Conservation (phyloP, 1,140 invertebrate species). For the Coelopa frigida region DNA sequence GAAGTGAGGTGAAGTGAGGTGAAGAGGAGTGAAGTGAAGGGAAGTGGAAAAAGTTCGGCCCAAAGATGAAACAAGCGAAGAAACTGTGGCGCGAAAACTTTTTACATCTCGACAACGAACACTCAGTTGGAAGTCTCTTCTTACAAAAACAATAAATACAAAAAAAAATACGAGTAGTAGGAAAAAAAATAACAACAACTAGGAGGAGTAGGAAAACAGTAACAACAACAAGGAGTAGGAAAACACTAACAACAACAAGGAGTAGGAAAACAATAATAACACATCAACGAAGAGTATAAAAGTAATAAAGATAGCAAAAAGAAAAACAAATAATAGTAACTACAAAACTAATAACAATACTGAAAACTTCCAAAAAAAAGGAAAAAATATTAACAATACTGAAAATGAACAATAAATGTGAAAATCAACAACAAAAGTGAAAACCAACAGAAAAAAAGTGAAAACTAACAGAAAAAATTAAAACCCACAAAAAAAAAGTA, state of each 20-base stretch:
- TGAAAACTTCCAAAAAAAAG: slow-evolving; percentile 2
- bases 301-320: not conserved
- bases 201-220: not conserved
- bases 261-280: not conserved
- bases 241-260: not conserved
- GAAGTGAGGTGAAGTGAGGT: no score
- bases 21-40: no score
- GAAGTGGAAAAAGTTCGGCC: no score
- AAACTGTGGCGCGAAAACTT: no score
- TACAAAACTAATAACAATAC: not conserved
- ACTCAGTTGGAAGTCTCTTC: no score
- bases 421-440: not conserved
- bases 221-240: not conserved
- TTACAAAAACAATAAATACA: no score
- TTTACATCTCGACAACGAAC: no score
- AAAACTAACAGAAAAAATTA: not conserved
- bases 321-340: slow-evolving; percentile 2
- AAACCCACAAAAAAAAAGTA: not conserved
- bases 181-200: not conserved
- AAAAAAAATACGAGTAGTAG: not conserved
- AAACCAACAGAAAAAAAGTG: slow-evolving; percentile 1
- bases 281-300: not conserved
- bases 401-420: not conserved
- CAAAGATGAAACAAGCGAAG: no score
- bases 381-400: not conserved